A percentile compares a stretch with the other conserved stretches of the same genome.
Conservation (phyloP, 2,888 invertebrate genomes). For the Creontiades dilutus region DNA sequence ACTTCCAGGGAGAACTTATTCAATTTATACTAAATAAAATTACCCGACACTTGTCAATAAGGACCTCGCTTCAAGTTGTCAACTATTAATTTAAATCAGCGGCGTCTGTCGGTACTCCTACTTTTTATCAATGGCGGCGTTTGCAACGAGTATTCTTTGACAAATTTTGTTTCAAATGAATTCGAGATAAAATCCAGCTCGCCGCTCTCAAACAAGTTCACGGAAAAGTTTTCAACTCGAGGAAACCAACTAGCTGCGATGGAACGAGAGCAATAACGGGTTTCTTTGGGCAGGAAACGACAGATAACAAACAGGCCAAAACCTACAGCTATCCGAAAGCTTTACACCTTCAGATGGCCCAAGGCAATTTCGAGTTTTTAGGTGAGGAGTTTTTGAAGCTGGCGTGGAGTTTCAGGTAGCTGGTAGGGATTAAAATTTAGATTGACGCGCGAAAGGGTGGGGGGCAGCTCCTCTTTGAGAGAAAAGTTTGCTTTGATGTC, state of each 20-base stretch:
- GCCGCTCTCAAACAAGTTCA: not conserved
- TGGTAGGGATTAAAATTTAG: slow-evolving; percentile 28
- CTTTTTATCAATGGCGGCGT: too few relatives aligned
- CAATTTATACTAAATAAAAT: too few relatives aligned
- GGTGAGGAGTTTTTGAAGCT: slow-evolving; percentile 24
- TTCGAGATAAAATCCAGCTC: not conserved
- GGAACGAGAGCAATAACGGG: not conserved
- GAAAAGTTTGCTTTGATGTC: slow-evolving; percentile 35
- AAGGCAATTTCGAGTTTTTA: slow-evolving; percentile 9
- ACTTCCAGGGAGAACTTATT: too few relatives aligned
- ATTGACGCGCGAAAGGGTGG: not conserved
- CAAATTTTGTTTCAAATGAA: not conserved
- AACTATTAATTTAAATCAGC: too few relatives aligned
- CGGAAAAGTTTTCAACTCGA: not conserved
- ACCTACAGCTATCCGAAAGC: not conserved
- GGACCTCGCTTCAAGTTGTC: too few relatives aligned
- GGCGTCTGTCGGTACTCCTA: too few relatives aligned
- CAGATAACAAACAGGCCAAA: slow-evolving; percentile 12
- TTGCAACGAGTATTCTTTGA: too few relatives aligned
- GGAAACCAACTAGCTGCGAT: slow-evolving; percentile 9
- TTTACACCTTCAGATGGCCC: slow-evolving; percentile 20
- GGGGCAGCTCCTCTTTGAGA: not conserved
- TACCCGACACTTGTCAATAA: too few relatives aligned
- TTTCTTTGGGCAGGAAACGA: not conserved
- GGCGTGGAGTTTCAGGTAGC: slow-evolving; percentile 24